These are phyloP conservation scores for Anorthoa munda DNA, from an alignment of 2,888 invertebrate genomes.

Conservation along the genomic window DNA sequence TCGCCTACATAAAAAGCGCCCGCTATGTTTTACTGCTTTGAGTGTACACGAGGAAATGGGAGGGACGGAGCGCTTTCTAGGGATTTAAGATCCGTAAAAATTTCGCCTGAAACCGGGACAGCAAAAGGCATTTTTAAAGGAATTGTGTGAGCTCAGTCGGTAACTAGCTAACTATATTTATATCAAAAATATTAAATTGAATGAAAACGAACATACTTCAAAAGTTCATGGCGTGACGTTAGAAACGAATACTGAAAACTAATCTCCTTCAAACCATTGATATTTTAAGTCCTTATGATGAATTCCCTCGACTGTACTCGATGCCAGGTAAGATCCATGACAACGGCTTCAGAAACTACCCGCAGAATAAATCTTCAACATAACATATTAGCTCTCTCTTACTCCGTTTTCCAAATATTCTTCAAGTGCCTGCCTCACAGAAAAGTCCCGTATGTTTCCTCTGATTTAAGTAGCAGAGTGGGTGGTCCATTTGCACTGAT, in stretches of 20 bases:
- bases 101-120: neutral
- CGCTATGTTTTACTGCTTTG: slow-evolving; percentile 58
- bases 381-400: no score
- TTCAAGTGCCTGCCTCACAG: neutral
- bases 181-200: neutral
- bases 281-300: no score
- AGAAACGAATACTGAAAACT: no score
- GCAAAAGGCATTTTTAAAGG: neutral
- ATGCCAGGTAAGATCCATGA: no score
- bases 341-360: no score
- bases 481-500: slow-evolving; percentile 66
- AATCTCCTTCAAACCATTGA: no score
- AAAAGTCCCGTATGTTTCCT: slow-evolving; percentile 46
- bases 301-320: no score
- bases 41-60: slow-evolving; percentile 22
- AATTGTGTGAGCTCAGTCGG: neutral
- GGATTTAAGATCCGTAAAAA: neutral
- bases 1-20: slow-evolving; percentile 62
- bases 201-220: no score
- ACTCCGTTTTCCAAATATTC: no score
- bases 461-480: slow-evolving; percentile 58
- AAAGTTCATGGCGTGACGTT: neutral
- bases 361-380: no score
- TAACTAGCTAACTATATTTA: neutral
- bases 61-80: slow-evolving; percentile 5